Conservation (phyloP, 2,797 vertebrate genomes). For the Sebastolobus altivelis region DNA sequence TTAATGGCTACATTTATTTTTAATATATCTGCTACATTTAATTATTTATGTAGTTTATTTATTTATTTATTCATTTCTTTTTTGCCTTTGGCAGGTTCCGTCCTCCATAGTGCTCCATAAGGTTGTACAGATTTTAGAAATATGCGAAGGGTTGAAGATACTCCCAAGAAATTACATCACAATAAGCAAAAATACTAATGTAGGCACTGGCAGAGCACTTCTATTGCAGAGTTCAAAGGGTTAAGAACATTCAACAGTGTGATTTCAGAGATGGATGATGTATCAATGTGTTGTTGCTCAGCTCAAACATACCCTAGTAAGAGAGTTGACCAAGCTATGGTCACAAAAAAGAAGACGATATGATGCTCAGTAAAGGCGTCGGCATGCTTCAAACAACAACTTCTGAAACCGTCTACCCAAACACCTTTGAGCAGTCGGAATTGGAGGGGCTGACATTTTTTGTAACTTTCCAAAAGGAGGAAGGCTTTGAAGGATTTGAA, state of each 20-base stretch:
- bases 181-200: too few relatives aligned
- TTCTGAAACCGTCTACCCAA: neutral
- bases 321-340: neutral
- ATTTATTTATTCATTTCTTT: too few relatives aligned
- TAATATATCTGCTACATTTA: too few relatives aligned
- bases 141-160: too few relatives aligned
- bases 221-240: too few relatives aligned
- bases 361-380: neutral
- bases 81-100: too few relatives aligned
- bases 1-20: too few relatives aligned
- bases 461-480: neutral
- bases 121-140: too few relatives aligned
- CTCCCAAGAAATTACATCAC: too few relatives aligned
- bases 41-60: too few relatives aligned
- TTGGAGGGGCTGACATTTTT: neutral
- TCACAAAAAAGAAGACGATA: neutral
- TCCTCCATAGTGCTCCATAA: too few relatives aligned
- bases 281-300: neutral
- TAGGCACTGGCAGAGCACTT: too few relatives aligned
- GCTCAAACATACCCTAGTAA: neutral
- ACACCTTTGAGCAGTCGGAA: neutral
- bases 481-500: neutral
- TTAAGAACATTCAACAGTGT: neutral
- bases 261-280: neutral
- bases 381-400: neutral